phyloP scores from a whole-genome alignment of 2,797 vertebrate species.

The Champsocephalus gunnari region DNA sequence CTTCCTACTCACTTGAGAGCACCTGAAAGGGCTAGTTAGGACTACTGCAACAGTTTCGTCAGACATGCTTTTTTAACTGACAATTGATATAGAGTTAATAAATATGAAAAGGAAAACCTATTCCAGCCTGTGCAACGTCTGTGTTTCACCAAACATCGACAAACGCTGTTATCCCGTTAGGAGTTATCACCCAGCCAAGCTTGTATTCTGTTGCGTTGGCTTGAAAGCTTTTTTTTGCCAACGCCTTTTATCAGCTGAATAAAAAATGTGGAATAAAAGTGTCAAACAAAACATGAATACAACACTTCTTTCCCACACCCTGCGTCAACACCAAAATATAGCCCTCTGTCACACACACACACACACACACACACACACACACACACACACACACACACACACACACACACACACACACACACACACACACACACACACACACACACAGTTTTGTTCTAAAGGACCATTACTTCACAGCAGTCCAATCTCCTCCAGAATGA shows the following conservation, averaged over 20 bases:
- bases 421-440: conserved; percentile 3
- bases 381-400: conserved; percentile 5
- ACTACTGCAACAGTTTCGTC: too few relatives aligned
- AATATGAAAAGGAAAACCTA: too few relatives aligned
- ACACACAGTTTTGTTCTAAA: conserved; percentile 23
- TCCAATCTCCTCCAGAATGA: conserved; percentile 28
- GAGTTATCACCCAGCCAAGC: too few relatives aligned
- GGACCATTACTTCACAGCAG: conserved; percentile 29
- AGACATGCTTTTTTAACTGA: too few relatives aligned
- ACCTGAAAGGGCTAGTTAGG: too few relatives aligned
- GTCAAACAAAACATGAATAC: not conserved
- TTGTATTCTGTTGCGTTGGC: too few relatives aligned
- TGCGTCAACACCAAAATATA: not conserved
- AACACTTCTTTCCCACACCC: not conserved
- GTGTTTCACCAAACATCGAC: too few relatives aligned
- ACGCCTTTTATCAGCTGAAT: not conserved
- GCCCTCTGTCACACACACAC: not conserved
- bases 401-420: not conserved
- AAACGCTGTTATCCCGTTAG: too few relatives aligned
- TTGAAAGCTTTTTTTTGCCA: too few relatives aligned
- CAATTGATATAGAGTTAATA: too few relatives aligned
- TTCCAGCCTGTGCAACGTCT: too few relatives aligned
- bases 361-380: conserved; percentile 2
- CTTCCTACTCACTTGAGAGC: too few relatives aligned
- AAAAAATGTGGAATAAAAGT: not conserved